Conservation (phyloP, 2,113 vertebrate species). For the Paramormyrops kingsleyae region DNA sequence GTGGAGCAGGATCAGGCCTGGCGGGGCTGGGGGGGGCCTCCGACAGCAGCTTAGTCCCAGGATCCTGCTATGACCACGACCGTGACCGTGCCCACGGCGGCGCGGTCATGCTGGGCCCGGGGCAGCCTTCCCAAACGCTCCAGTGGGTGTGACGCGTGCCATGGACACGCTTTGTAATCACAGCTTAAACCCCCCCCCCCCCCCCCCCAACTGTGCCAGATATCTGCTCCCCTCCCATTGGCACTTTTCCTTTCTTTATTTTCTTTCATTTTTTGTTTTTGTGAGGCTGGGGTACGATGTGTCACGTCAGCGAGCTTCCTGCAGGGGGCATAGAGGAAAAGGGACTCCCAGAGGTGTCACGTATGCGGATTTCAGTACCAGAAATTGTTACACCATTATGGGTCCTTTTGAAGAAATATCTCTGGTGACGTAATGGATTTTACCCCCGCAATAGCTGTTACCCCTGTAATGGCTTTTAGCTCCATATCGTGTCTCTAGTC, state of each 20-base stretch:
- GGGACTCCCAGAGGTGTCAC: background rate
- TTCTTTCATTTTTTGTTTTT: background rate
- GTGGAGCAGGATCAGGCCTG: background rate
- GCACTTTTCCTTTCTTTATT: background rate
- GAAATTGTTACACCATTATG: background rate
- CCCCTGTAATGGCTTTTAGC: background rate
- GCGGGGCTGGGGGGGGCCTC: background rate
- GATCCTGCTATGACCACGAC: background rate
- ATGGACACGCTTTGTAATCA: constrained; percentile 4
- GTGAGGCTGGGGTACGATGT: background rate
- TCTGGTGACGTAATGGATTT: background rate
- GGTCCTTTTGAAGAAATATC: background rate
- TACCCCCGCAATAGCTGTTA: background rate
- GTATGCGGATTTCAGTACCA: background rate
- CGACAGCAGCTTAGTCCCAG: background rate
- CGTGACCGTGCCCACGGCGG: background rate
- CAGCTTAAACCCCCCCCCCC: background rate
- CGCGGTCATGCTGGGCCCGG: background rate
- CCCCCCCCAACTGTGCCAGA: background rate
- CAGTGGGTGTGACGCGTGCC: background rate
- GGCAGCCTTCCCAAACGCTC: constrained; percentile 2
- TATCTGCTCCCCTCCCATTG: no score
- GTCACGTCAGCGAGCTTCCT: background rate
- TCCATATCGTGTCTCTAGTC: background rate
- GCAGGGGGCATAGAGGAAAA: background rate